These are phyloP conservation scores for Chelmon rostratus DNA, from an alignment of 2,797 vertebrate species.

Conservation along the genomic window DNA sequence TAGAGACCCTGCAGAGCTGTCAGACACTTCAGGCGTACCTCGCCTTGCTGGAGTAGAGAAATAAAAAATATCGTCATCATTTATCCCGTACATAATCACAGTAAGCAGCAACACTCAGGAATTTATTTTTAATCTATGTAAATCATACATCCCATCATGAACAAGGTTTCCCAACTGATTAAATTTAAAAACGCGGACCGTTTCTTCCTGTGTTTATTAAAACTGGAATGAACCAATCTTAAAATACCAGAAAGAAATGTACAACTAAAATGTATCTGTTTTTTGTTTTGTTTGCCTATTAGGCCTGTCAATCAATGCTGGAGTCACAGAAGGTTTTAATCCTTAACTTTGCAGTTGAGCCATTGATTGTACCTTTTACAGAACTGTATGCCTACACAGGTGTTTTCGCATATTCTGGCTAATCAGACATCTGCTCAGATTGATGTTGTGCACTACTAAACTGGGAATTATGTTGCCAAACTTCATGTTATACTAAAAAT, in stretches of 20 bases:
- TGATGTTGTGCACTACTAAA: not conserved
- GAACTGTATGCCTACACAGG: not conserved
- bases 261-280: not conserved
- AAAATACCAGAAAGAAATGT: not conserved
- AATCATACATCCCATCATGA: not conserved
- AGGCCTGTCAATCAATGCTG: not conserved
- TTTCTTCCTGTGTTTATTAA: not conserved
- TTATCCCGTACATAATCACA: not conserved
- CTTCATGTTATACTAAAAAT: not conserved
- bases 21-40: conserved; percentile 98
- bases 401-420: conserved; percentile 7
- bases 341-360: not conserved
- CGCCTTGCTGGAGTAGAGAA: conserved; percentile 91
- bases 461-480: not conserved
- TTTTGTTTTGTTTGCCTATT: not conserved
- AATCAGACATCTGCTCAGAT: conserved; percentile 11
- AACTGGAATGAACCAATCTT: not conserved
- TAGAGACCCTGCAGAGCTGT: conserved; percentile 99
- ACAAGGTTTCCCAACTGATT: not conserved
- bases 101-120: not conserved
- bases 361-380: not conserved
- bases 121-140: not conserved
- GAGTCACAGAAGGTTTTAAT: not conserved
- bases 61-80: not conserved
- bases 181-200: not conserved